These are phyloP conservation scores for Panopea generosa DNA, from an alignment of 2,888 invertebrate species.

Conservation along the genomic window DNA sequence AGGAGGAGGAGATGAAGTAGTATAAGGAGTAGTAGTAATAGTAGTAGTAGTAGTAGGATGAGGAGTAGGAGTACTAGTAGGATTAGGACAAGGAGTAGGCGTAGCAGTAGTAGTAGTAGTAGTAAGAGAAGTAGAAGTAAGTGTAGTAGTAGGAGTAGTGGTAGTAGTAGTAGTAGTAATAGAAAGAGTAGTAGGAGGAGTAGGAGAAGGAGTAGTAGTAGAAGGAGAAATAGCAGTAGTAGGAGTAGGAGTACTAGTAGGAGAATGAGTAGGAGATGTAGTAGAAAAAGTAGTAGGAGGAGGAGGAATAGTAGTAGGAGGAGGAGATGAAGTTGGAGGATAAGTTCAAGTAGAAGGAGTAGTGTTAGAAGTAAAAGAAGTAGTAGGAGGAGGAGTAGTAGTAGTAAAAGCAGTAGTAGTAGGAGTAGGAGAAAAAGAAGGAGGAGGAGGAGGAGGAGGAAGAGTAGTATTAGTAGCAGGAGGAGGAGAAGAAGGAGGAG, in stretches of 20 bases:
- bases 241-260: not conserved
- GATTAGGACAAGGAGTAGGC: not conserved
- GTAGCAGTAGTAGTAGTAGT: constrained; percentile 9
- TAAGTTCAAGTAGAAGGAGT: not conserved
- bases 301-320: constrained; percentile 1
- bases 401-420: constrained; percentile 3
- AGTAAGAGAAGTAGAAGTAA: not conserved
- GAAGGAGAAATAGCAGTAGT: constrained; percentile 17
- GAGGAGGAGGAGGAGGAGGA: not conserved
- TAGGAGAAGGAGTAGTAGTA: constrained; percentile 20
- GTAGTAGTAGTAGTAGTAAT: constrained; percentile 35
- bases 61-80: constrained; percentile 2
- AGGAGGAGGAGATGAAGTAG: not conserved
- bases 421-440: not conserved
- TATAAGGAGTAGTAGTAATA: not conserved
- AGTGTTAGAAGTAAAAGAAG: constrained; percentile 1
- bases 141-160: constrained; percentile 13
- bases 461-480: not conserved
- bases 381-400: constrained; percentile 2
- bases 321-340: not conserved
- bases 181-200: constrained; percentile 23
- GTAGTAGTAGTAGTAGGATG: constrained; percentile 4
- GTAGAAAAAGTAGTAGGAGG: constrained; percentile 2
- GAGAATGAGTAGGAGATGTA: not conserved
- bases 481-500: not conserved